Evolutionary conservation across 2,797 vertebrate genomes (phyloP).

Genomic region (Pogoniulus pusillus): DNA sequence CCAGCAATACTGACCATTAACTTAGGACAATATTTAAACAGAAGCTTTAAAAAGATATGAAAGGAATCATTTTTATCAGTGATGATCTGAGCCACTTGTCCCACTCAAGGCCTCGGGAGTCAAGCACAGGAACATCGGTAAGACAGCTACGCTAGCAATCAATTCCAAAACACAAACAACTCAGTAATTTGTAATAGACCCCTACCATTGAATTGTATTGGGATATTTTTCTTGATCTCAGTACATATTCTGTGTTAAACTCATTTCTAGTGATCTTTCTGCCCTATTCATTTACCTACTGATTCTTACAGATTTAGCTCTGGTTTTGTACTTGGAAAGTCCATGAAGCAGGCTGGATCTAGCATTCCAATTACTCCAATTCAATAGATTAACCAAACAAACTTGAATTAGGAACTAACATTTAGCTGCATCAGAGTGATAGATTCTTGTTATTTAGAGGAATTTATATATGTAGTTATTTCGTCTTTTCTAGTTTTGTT

Average conservation of each 20-base stretch:
- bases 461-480: neutral
- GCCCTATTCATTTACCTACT: neutral
- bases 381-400: neutral
- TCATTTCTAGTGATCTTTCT: conserved; percentile 8
- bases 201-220: neutral
- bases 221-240: conserved; percentile 4
- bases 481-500: neutral
- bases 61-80: neutral
- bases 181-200: neutral
- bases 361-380: neutral
- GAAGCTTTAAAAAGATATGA: conserved; percentile 31
- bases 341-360: neutral
- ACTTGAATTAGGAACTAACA: neutral
- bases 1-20: conserved; percentile 13
- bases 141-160: neutral
- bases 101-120: neutral
- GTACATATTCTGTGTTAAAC: neutral
- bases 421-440: neutral
- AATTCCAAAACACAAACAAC: conserved; percentile 5
- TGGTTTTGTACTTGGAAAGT: neutral
- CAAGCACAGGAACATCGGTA: conserved; percentile 25
- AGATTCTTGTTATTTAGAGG: neutral
- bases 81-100: conserved; percentile 11
- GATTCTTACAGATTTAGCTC: neutral
- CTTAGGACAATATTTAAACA: conserved; percentile 48